phyloP scores from a whole-genome alignment of 2,113 vertebrate genomes.

The Eulemur macaco region DNA sequence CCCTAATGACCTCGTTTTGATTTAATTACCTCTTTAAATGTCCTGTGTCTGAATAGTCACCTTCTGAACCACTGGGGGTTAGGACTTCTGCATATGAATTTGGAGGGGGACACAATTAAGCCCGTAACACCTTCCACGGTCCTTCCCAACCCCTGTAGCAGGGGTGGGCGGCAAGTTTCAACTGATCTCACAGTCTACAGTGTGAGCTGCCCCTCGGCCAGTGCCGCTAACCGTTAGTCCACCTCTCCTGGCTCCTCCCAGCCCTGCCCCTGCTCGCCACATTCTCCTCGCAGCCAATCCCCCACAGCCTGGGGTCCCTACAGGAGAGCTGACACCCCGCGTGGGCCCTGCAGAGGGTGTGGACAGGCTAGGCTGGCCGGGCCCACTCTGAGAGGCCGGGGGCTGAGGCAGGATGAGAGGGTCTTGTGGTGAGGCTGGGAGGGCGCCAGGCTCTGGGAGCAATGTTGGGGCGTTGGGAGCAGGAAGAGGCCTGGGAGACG shows the following conservation, averaged over 20 bases:
- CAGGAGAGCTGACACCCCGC: not conserved
- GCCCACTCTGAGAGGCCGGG: not conserved
- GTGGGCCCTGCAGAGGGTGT: not conserved
- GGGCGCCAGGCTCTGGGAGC: not conserved
- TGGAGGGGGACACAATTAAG: too few species aligned
- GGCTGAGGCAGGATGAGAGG: not conserved
- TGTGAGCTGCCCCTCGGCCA: accelerated
- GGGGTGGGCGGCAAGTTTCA: accelerated
- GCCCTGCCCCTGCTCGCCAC: not conserved
- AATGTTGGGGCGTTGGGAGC: not conserved
- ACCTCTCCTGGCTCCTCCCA: too few species aligned
- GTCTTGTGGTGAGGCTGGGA: not conserved
- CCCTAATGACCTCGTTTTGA: not conserved
- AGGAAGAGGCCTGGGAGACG: not conserved
- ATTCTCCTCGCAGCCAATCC: too few species aligned
- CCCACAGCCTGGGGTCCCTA: not conserved
- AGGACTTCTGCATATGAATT: not conserved
- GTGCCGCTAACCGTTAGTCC: too few species aligned
- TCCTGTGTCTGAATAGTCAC: not conserved
- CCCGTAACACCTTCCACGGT: not conserved
- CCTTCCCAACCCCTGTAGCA: not conserved
- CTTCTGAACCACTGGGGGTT: not conserved
- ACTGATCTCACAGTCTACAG: not conserved
- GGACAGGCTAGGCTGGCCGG: accelerated
- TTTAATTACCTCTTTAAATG: not conserved